Conservation (phyloP, 1,140 invertebrate species). For the Pogonus chalceus region DNA sequence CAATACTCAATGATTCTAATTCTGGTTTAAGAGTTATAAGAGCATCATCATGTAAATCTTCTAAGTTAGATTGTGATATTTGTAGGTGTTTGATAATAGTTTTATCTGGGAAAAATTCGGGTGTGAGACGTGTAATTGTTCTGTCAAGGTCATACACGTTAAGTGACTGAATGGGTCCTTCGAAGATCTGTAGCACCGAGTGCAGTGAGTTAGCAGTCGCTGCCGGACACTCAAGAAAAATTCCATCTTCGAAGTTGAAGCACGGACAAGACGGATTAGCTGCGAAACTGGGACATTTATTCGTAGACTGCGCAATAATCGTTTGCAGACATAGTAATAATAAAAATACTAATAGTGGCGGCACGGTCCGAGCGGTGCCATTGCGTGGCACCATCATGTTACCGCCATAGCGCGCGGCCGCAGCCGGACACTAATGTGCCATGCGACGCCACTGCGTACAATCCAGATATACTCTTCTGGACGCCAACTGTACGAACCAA, state of each 20-base stretch:
- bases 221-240: slow-evolving; percentile 80
- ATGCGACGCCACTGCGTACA: too few species aligned
- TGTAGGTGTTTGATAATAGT: slow-evolving; percentile 68
- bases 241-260: slow-evolving; percentile 82
- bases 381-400: neutral
- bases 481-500: too few species aligned
- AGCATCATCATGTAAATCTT: slow-evolving; percentile 62
- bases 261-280: slow-evolving; percentile 74
- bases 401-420: neutral
- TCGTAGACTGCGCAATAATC: slow-evolving; percentile 9
- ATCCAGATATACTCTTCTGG: too few species aligned
- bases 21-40: slow-evolving; percentile 60
- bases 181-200: slow-evolving; percentile 40
- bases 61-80: slow-evolving; percentile 70
- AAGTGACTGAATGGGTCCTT: slow-evolving; percentile 66
- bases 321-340: neutral
- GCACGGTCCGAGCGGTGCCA: neutral
- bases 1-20: slow-evolving; percentile 69
- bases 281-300: slow-evolving; percentile 55
- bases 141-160: slow-evolving; percentile 79
- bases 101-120: slow-evolving; percentile 57
- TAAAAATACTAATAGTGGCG: neutral
- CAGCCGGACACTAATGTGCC: neutral
- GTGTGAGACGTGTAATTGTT: slow-evolving; percentile 55
- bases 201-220: slow-evolving; percentile 46